Percentiles rank a stretch among this genome's conserved stretches.
Evolutionary conservation across 2,888 invertebrate genomes (phyloP).

Genomic region (Dasysyrphus tricinctus): DNA sequence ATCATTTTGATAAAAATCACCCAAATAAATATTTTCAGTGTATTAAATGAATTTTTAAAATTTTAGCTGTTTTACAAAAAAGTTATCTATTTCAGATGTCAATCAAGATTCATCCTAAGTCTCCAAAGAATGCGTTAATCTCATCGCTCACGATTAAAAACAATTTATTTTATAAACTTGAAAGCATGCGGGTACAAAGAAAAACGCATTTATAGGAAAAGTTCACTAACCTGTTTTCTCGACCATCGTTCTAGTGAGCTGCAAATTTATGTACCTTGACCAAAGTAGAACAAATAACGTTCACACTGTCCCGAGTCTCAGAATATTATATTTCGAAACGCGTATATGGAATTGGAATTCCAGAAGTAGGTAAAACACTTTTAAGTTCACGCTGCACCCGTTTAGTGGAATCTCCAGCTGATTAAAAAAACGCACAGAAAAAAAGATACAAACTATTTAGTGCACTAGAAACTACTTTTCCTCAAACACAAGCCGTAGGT

Average conservation of each 20-base stretch:
- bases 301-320: constrained; percentile 12
- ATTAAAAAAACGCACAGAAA: constrained; percentile 14
- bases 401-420: constrained; percentile 14
- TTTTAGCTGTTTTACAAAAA: not conserved
- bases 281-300: constrained; percentile 48
- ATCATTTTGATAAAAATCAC: not conserved
- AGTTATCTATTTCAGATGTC: not conserved
- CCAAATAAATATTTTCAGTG: not conserved
- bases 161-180: constrained; percentile 9
- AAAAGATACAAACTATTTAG: constrained; percentile 20
- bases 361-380: constrained; percentile 20
- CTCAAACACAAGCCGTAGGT: constrained; percentile 30
- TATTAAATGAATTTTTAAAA: not conserved
- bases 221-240: constrained; percentile 73
- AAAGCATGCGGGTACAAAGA: constrained; percentile 34
- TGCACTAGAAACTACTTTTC: constrained; percentile 59
- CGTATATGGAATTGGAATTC: constrained; percentile 13
- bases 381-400: constrained; percentile 38
- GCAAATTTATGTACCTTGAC: constrained; percentile 53
- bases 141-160: not conserved
- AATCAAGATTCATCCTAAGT: not conserved
- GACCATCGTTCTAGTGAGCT: constrained; percentile 65
- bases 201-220: constrained; percentile 37
- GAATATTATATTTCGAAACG: constrained; percentile 31
- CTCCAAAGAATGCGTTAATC: not conserved